A percentile compares a stretch with the other conserved stretches of the same genome.
Conservation (phyloP, 1,140 invertebrate species). For the Heliconius hewitsoni region DNA sequence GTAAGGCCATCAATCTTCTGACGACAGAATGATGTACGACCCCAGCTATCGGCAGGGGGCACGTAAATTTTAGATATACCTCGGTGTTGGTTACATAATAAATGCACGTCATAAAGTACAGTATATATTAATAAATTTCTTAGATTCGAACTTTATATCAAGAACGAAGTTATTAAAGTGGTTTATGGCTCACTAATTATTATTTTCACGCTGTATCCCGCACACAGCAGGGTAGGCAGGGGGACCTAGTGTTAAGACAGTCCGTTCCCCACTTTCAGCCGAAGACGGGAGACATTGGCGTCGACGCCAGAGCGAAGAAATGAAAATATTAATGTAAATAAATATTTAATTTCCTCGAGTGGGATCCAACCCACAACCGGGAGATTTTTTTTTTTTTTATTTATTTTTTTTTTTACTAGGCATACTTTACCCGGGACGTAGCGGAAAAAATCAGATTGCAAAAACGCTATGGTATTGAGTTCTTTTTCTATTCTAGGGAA, state of each 20-base stretch:
- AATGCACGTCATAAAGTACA: slow-evolving; percentile 15
- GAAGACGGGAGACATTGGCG: too few species aligned
- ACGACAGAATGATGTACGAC: slow-evolving; percentile 51
- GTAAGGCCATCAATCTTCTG: slow-evolving; percentile 53
- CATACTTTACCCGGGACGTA: neutral
- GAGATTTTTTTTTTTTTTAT: too few species aligned
- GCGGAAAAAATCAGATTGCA: neutral
- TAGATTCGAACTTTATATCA: neutral
- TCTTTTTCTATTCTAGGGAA: too few species aligned
- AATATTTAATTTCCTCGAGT: too few species aligned
- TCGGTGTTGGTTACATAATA: slow-evolving; percentile 31
- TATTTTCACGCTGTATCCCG: neutral
- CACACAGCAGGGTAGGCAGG: too few species aligned
- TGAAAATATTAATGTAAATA: too few species aligned
- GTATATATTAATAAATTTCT: neutral
- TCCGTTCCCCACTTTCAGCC: too few species aligned
- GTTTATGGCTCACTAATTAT: neutral
- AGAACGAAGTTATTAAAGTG: neutral
- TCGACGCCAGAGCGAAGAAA: too few species aligned
- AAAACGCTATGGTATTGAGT: too few species aligned
- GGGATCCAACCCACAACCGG: too few species aligned
- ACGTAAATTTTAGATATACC: slow-evolving; percentile 40
- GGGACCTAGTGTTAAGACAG: too few species aligned
- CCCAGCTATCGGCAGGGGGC: slow-evolving; percentile 42
- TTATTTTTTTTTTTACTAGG: too few species aligned